Conservation (phyloP, 2,113 vertebrate species). For the Spermophilus dauricus region DNA sequence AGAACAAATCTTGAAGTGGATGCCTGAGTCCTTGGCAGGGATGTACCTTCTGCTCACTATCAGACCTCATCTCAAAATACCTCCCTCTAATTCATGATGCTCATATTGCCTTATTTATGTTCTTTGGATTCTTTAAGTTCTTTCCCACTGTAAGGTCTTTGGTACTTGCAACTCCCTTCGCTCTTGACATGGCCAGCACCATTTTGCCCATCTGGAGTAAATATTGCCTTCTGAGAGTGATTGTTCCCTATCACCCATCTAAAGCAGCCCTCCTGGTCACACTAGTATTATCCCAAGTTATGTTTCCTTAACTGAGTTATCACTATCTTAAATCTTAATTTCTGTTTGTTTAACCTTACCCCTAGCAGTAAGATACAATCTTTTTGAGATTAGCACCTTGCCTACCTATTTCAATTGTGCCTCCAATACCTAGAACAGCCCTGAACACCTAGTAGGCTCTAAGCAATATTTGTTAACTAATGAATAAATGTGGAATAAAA, state of each 20-base stretch:
- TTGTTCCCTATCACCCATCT: neutral
- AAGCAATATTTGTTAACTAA: neutral
- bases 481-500: neutral
- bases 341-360: neutral
- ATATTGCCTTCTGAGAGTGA: neutral
- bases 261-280: neutral
- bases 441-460: neutral
- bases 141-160: neutral
- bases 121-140: neutral
- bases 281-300: neutral
- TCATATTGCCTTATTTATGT: neutral
- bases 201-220: neutral
- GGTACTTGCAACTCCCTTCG: neutral
- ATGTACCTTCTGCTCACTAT: neutral
- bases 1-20: neutral
- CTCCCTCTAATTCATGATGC: neutral
- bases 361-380: neutral
- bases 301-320: neutral
- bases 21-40: neutral
- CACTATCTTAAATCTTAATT: neutral
- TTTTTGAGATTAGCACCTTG: neutral
- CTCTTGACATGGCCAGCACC: neutral
- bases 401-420: neutral
- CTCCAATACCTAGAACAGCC: neutral
- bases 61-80: neutral